Base-by-base conservation (phyloP, 2,113 vertebrate genomes). In the Halcyon malimbica region DNA sequence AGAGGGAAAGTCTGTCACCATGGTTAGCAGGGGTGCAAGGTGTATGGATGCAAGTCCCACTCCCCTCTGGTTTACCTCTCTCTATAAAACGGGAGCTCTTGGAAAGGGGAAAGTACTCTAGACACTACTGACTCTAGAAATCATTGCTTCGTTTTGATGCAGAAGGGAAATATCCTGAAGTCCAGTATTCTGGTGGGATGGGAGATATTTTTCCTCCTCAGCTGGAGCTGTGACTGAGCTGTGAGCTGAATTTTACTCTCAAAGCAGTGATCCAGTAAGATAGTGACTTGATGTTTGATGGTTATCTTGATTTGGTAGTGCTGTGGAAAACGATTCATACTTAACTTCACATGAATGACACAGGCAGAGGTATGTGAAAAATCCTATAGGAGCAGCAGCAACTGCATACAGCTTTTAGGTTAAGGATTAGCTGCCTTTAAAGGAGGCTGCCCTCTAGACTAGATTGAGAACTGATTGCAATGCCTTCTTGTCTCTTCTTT, bases 351-450 rank as follows among this genome's bases (percentile, higher is more conserved):
- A 10, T 48, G 70, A 85, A 95, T 94, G 87, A 79, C 67, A 62
- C 44, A 74, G 80, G 51, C 67, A 90, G 24, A 76, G 65, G 1
- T 25, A 63, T 2, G 6, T 26, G 81, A 79, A 89, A 92, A 93
- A 80, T 84, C 63, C 62, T 82, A 21, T 0, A 15, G 86, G 39
- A 92, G 41, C 2, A 17, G 53, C 6, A 69, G 63, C 13, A 79
- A 41, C 77, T 78, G 79, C 64, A 37, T 35, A 18, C 13, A 41
- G 62, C 50, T 94, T 94, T 94, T 51, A 79, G 67, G 57, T n/a
- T 95, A 69, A 93, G 95, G 86, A 96, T 93, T 91, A 91, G 7
- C 62, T 96, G 75, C 76, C 51, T 90, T 92, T 87, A 94, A 93
- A 92, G 68, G 83, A 73, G 54, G 19, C 31, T 89, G 31, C 59